These are phyloP conservation scores for Cerceris rybyensis DNA, from an alignment of 2,888 invertebrate genomes.

Conservation along the genomic window DNA sequence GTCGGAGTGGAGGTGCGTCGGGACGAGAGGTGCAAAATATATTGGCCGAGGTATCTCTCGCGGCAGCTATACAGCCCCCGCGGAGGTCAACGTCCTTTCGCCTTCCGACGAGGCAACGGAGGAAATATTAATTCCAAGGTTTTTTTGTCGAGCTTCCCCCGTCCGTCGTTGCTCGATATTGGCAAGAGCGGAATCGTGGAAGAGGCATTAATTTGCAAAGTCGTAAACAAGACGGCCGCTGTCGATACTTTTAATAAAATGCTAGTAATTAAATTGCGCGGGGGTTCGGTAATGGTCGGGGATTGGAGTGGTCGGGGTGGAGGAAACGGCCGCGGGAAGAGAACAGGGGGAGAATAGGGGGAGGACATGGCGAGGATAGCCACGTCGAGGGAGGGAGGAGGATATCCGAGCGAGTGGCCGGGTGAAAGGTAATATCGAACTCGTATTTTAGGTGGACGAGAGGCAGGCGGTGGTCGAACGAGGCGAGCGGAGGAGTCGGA, in stretches of 20 bases:
- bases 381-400: slow-evolving; percentile 38
- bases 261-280: slow-evolving; percentile 79
- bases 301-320: slow-evolving; percentile 33
- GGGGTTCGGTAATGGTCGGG: slow-evolving; percentile 62
- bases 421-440: slow-evolving; percentile 74
- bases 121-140: slow-evolving; percentile 69
- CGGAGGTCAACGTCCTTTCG: slow-evolving; percentile 62
- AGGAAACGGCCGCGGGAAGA: slow-evolving; percentile 28
- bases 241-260: slow-evolving; percentile 82
- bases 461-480: slow-evolving; percentile 50
- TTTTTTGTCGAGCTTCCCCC: slow-evolving; percentile 56
- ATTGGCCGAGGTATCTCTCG: slow-evolving; percentile 17
- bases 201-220: slow-evolving; percentile 76
- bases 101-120: slow-evolving; percentile 61
- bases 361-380: slow-evolving; percentile 32
- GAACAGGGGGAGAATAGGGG: slow-evolving; percentile 1
- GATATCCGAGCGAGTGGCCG: slow-evolving; percentile 37
- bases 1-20: neutral
- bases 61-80: slow-evolving; percentile 7
- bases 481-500: slow-evolving; percentile 54
- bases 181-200: slow-evolving; percentile 53
- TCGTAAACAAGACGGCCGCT: slow-evolving; percentile 78
- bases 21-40: neutral
- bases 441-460: slow-evolving; percentile 73
- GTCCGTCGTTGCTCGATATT: slow-evolving; percentile 45